A percentile compares a stretch with the other conserved stretches of the same genome.
phyloP scores from a whole-genome alignment of 2,113 vertebrate species.

The Petaurus breviceps region DNA sequence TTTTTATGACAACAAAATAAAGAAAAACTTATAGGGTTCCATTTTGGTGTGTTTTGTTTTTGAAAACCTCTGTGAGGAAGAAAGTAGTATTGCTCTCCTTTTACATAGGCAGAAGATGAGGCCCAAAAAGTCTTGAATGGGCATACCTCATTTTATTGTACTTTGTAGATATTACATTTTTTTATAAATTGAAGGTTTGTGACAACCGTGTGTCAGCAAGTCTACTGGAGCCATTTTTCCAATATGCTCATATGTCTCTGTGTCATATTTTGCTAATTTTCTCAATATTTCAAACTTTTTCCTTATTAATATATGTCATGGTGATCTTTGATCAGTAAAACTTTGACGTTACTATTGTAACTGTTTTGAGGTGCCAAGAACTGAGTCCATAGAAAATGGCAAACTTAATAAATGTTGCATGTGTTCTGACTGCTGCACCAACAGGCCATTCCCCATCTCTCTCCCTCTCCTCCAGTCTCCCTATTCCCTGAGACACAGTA shows the following conservation, averaged over 20 bases:
- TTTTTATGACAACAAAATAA: background rate
- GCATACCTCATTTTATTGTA: background rate
- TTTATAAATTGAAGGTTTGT: background rate
- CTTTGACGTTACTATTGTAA: background rate
- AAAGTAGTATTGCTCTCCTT: background rate
- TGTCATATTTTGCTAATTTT: background rate
- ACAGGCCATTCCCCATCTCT: background rate
- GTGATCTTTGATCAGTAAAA: background rate
- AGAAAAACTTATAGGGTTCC: background rate
- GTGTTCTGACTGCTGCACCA: background rate
- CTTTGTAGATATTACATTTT: background rate
- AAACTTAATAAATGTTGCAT: background rate
- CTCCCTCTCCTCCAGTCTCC: background rate
- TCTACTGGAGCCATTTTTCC: background rate
- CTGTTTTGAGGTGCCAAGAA: background rate
- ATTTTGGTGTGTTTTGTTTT: background rate
- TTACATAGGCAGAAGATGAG: background rate
- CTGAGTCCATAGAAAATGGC: too few species aligned
- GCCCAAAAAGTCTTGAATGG: background rate
- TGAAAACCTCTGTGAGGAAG: background rate
- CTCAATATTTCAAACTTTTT: background rate
- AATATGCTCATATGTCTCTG: background rate
- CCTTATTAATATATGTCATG: background rate
- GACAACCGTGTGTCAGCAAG: background rate
- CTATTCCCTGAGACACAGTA: background rate